These are phyloP conservation scores for Platorchestia sp. DNA, from an alignment of 1,140 invertebrate genomes.

Conservation along the genomic window DNA sequence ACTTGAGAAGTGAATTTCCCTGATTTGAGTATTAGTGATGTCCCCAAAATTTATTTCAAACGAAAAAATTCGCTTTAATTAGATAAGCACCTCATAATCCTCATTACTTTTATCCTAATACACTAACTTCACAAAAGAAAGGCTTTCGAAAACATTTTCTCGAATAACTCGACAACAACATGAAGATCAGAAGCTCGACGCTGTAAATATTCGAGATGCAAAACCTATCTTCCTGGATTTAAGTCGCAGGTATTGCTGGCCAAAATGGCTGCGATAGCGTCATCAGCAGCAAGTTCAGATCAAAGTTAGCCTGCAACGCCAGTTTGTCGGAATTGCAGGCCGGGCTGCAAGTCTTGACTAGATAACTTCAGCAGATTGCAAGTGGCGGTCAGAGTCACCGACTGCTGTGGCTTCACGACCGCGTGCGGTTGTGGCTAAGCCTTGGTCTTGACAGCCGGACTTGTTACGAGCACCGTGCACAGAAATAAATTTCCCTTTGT, in stretches of 20 bases:
- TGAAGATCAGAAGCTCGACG: neutral
- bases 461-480: neutral
- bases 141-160: neutral
- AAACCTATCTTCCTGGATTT: neutral
- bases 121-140: neutral
- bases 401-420: neutral
- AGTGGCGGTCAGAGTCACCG: neutral
- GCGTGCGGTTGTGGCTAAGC: neutral
- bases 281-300: constrained; percentile 43
- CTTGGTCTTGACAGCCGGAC: neutral
- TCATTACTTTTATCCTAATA: neutral
- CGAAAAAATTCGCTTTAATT: neutral
- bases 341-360: constrained; percentile 8
- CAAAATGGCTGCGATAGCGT: constrained; percentile 20
- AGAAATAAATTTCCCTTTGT: neutral
- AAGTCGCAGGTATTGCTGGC: neutral
- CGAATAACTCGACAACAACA: neutral
- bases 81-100: neutral
- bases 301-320: constrained; percentile 32
- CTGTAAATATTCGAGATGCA: neutral
- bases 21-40: too few relatives aligned
- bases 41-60: neutral
- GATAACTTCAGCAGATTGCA: constrained; percentile 50
- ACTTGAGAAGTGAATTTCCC: too few relatives aligned
- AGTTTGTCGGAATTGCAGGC: constrained; percentile 30